phyloP scores from a whole-genome alignment of 2,797 vertebrate genomes.

The Epinephelus coioides region DNA sequence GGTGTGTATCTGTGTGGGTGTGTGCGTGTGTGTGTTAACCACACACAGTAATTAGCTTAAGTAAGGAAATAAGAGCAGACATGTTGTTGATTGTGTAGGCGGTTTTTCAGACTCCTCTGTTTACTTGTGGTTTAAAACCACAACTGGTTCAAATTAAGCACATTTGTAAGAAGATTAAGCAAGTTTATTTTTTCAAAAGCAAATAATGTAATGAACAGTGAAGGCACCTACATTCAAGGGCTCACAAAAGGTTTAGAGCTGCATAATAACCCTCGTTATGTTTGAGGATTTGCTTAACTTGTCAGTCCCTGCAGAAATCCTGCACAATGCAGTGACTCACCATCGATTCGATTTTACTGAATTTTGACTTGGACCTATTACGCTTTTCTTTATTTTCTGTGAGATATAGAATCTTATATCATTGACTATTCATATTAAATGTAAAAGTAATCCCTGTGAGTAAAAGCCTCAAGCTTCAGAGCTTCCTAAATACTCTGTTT shows the following conservation, averaged over 20 bases:
- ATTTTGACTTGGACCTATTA: too few species aligned
- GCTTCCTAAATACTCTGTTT: too few species aligned
- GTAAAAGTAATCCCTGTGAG: too few species aligned
- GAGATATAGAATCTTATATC: too few species aligned
- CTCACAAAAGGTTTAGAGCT: not conserved
- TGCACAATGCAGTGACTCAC: not conserved
- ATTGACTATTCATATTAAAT: too few species aligned
- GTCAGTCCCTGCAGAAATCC: constrained; percentile 10
- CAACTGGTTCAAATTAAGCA: constrained; percentile 26
- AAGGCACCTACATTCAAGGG: not conserved
- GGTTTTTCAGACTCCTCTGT: constrained; percentile 11
- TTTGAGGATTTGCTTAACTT: constrained; percentile 15
- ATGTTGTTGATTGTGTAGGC: not conserved
- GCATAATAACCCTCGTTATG: not conserved
- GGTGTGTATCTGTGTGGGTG: not conserved
- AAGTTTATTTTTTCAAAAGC: constrained; percentile 21
- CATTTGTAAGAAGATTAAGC: constrained; percentile 19
- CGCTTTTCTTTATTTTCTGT: too few species aligned
- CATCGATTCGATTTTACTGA: too few species aligned
- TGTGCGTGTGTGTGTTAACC: not conserved
- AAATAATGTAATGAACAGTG: constrained; percentile 13
- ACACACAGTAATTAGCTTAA: constrained; percentile 7
- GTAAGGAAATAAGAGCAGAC: constrained; percentile 18
- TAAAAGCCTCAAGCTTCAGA: too few species aligned
- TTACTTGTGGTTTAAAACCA: constrained; percentile 33